Evolutionary conservation across 35 echinoderm and acorn worm species (phyloP).

Genomic region (Diadema setosum): DNA sequence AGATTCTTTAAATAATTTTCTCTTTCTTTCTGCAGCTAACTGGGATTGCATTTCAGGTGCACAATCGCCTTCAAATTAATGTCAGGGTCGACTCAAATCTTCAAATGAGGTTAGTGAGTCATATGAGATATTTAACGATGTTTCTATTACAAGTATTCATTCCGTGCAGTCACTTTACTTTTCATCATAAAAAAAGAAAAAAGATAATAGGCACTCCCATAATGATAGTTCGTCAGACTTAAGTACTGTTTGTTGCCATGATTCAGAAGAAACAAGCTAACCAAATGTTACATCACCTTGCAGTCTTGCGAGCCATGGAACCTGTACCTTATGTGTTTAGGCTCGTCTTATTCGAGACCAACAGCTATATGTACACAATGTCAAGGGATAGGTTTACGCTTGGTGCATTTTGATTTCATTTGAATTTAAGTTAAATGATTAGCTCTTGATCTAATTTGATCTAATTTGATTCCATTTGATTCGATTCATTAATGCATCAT

Average conservation of each 20-base stretch:
- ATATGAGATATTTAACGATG: not conserved
- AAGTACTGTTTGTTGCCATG: not conserved
- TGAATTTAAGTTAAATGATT: no score
- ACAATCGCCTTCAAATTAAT: slow-evolving; percentile 60
- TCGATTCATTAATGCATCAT: no score
- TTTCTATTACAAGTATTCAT: not conserved
- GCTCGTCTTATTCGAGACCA: no score
- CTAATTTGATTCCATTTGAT: no score
- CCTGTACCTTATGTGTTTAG: no score
- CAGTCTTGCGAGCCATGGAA: no score
- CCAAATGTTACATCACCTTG: no score
- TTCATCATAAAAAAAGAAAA: not conserved
- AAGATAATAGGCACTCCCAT: not conserved
- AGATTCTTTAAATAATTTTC: not conserved
- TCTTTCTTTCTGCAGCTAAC: slow-evolving; percentile 30
- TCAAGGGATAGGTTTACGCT: no score
- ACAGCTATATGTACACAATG: no score
- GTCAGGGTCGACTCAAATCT: slow-evolving; percentile 8
- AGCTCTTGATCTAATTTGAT: no score
- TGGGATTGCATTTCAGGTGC: slow-evolving; percentile 49
- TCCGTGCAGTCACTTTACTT: not conserved
- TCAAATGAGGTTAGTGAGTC: slow-evolving; percentile 26
- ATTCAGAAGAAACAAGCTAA: not conserved
- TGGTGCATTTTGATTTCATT: no score
- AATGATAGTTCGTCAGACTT: not conserved